phyloP scores from a whole-genome alignment of 2,797 vertebrate genomes.

The Sebastes oblongus region DNA sequence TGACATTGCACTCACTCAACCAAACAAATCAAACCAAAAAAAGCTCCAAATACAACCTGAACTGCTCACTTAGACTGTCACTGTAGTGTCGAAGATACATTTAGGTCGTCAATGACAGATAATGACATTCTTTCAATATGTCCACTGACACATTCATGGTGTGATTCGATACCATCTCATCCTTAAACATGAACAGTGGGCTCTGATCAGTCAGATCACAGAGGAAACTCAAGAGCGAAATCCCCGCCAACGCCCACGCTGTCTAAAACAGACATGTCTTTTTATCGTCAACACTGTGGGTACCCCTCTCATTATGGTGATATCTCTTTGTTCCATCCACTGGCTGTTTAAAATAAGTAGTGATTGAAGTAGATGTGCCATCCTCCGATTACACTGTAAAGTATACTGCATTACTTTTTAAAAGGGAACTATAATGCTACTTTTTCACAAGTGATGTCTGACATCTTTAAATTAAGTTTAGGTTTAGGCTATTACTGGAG shows the following conservation, averaged over 20 bases:
- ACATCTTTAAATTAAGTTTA: background rate
- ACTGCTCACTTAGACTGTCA: background rate
- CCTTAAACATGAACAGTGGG: conserved; percentile 51
- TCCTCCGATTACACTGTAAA: background rate
- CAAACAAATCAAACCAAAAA: background rate
- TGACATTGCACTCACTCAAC: background rate
- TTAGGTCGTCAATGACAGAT: background rate
- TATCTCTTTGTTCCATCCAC: conserved; percentile 13
- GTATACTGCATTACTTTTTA: background rate
- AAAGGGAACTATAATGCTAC: background rate
- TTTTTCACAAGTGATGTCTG: background rate
- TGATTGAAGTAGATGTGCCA: background rate
- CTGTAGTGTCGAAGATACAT: background rate
- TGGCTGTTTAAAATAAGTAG: background rate
- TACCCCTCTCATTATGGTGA: conserved; percentile 20
- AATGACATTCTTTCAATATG: conserved; percentile 21
- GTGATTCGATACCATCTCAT: conserved; percentile 43
- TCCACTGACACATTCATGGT: conserved; percentile 25
- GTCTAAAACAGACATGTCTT: conserved; percentile 38
- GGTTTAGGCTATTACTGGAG: background rate
- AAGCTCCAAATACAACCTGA: background rate
- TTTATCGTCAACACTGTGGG: conserved; percentile 37
- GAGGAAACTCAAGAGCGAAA: conserved; percentile 50
- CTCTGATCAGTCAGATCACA: conserved; percentile 62
- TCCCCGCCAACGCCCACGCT: conserved; percentile 42